A percentile compares a stretch with the other conserved stretches of the same genome.
Conservation (phyloP, 2,113 vertebrate genomes). For the Nerophis lumbriciformis region DNA sequence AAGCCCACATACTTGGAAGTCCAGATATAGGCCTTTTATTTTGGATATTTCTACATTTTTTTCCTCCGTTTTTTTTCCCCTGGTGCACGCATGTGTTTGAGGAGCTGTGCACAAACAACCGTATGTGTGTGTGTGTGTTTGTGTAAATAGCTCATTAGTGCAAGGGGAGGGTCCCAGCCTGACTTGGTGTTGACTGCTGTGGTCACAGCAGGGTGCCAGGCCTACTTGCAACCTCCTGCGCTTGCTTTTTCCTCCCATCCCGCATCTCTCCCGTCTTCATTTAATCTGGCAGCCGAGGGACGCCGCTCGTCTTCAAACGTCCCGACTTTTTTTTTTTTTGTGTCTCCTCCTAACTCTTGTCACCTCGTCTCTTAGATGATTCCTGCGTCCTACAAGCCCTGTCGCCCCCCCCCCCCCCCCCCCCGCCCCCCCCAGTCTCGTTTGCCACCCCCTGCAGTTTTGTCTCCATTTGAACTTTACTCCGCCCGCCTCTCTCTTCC, state of each 20-base stretch:
- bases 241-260: conserved; percentile 30
- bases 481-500: conserved; percentile 25
- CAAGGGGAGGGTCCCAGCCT: conserved; percentile 15
- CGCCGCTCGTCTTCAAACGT: conserved; percentile 58
- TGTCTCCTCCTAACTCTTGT: conserved; percentile 15
- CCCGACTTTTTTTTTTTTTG: conserved; percentile 11
- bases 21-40: conserved; percentile 23
- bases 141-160: conserved; percentile 68
- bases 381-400: conserved; percentile 20
- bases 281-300: conserved; percentile 58
- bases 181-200: conserved; percentile 55
- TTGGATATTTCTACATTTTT: conserved; percentile 12
- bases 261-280: conserved; percentile 43
- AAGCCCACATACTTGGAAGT: conserved; percentile 22
- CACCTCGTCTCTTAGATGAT: conserved; percentile 51
- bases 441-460: conserved; percentile 42
- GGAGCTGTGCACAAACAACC: conserved; percentile 55
- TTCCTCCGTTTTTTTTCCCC: conserved; percentile 25
- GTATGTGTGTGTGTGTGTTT: conserved; percentile 12
- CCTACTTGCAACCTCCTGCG: conserved; percentile 48
- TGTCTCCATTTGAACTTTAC: conserved; percentile 52
- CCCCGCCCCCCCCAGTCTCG: conserved; percentile 21
- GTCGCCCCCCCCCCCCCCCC: neutral
- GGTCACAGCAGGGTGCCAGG: conserved; percentile 65
- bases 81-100: conserved; percentile 39